phyloP scores from a whole-genome alignment of 2,888 invertebrate species.

The Lasioglossum villosulum region DNA sequence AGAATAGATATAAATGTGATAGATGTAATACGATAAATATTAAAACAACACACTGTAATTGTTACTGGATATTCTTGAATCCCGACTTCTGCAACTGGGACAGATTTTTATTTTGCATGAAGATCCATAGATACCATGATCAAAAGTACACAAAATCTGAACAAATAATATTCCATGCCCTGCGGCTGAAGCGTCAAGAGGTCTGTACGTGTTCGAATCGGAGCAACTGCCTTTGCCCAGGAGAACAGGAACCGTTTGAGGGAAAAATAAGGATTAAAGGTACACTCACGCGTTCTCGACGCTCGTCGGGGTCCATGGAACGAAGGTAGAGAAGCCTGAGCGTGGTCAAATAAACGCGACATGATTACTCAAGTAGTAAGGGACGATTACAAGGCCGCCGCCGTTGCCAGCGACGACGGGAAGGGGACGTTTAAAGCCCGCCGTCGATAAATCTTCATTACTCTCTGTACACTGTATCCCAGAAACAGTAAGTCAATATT shows the following conservation, averaged over 20 bases:
- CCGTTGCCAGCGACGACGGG: slow-evolving; percentile 19
- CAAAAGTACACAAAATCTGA: neutral
- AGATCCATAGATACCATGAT: neutral
- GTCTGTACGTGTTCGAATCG: neutral
- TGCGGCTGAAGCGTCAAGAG: neutral
- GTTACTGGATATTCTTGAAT: no score
- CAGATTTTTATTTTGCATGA: no score
- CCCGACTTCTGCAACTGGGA: no score
- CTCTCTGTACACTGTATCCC: slow-evolving; percentile 35
- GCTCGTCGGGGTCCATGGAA: neutral
- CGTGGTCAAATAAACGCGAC: slow-evolving; percentile 17
- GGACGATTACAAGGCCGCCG: slow-evolving; percentile 32
- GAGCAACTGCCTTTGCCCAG: neutral
- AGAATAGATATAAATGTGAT: no score
- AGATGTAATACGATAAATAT: neutral
- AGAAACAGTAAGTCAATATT: slow-evolving; percentile 70
- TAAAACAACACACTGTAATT: no score
- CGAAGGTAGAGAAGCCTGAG: neutral
- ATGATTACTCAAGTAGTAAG: slow-evolving; percentile 46
- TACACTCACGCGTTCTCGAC: neutral
- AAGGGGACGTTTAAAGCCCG: slow-evolving; percentile 31
- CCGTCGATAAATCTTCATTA: slow-evolving; percentile 69
- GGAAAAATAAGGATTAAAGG: slow-evolving; percentile 6
- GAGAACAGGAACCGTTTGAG: neutral
- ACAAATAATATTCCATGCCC: neutral